Base-by-base conservation (phyloP, 2,888 invertebrate species). In the Lycocerus yunnanus region DNA sequence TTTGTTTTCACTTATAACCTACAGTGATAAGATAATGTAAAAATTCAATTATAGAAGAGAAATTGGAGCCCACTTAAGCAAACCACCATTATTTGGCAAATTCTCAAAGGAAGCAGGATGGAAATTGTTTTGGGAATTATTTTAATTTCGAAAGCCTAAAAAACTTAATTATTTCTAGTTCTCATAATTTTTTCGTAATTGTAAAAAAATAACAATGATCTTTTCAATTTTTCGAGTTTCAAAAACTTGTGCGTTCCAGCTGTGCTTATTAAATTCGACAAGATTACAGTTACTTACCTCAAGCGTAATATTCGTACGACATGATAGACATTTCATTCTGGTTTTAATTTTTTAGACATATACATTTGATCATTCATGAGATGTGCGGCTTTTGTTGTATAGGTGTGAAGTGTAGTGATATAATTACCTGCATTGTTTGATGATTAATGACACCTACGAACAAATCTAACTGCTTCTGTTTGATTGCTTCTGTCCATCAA, bases 391-490 rank as follows among this genome's bases (percentile, higher is more conserved):
- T 63, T 76, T 74, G 71, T 72, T 71, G 63, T 76, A 74, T 78
- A 84, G 84, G 84, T 85, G 84, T 83, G 84, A 85, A 85, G 83
- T 85, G 84, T 63, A 63, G 61, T 84, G 83, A 84, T 84, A 85
- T 85, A 86, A 86, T 86, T 85, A 86, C 83, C 82, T 83, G 84
- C 83, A 86, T 86, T 86, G 85, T 86, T 83, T 83, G 85, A 85
- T 85, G 86, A 85, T 85, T 85, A 84, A 86, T 86, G 85, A 83
- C 82, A 80, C 81, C 83, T 83, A 84, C 84, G 78, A 82, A 81
- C 82, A 84, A 84, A 84, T 82, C 83, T 81, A 84, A 84, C 85
- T 85, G 86, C 86, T 86, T 85, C 86, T 82, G 85, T 86, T 85
- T 85, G 85, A 85, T 85, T 86, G 83, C 85, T 80, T 80, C 82